phyloP scores from a whole-genome alignment of 2,888 invertebrate genomes.

The Odontothrips loti region DNA sequence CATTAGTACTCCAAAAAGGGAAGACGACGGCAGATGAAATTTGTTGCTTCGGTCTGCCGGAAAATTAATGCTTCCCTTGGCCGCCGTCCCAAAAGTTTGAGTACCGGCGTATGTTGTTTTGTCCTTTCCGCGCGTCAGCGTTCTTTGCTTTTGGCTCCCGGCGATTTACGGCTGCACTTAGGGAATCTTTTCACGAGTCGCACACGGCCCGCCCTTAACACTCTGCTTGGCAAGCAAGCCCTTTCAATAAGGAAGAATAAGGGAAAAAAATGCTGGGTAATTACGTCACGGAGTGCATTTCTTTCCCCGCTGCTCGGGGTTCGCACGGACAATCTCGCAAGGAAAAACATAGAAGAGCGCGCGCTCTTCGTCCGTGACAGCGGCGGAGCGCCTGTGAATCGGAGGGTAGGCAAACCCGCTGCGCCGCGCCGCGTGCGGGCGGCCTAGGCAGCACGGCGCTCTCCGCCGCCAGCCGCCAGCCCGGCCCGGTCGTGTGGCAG shows the following conservation, averaged over 20 bases:
- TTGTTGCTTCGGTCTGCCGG: conserved; percentile 25
- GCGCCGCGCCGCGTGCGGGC: too few species aligned
- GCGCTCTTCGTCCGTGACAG: too few species aligned
- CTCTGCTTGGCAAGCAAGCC: not conserved
- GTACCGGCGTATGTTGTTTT: conserved; percentile 22
- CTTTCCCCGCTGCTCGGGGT: too few species aligned
- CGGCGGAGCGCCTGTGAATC: too few species aligned
- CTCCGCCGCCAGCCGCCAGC: too few species aligned
- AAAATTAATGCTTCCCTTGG: conserved; percentile 23
- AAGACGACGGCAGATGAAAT: conserved; percentile 7
- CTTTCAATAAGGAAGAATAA: not conserved
- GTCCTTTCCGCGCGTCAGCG: conserved; percentile 3
- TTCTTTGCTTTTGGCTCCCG: not conserved
- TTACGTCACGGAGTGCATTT: not conserved
- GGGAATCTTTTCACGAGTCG: conserved; percentile 15
- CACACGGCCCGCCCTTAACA: not conserved
- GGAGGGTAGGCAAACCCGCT: too few species aligned
- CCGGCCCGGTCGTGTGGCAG: too few species aligned
- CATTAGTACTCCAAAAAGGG: conserved; percentile 19
- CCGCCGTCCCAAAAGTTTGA: conserved; percentile 24
- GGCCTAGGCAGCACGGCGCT: too few species aligned
- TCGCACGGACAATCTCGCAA: too few species aligned
- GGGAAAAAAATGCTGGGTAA: not conserved
- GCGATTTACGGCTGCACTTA: conserved; percentile 15
- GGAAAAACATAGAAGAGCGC: too few species aligned